Base-by-base conservation (phyloP, 53 echinoderm and acorn worm genomes). In the Stichopus horrens region DNA sequence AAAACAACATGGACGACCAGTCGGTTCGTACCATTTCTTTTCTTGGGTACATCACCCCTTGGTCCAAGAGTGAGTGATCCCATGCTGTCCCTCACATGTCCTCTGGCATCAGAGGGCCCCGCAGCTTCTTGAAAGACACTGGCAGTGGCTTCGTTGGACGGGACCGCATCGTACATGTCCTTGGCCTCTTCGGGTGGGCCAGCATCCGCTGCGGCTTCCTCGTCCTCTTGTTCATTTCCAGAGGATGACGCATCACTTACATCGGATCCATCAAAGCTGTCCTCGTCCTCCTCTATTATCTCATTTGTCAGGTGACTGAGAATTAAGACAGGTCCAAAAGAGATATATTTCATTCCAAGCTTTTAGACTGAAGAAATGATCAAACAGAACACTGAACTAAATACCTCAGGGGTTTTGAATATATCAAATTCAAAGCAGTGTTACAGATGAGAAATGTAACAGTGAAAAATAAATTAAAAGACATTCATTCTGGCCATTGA, bases 51-150 rank as follows among this genome's bases (percentile, higher is more conserved):
- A 20, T 83, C n/a, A 21, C 83, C 22, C 9, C 58, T 57, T 59
- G 83, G 83, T 20, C 83, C 83, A 11, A 83, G 23, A 23, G 58
- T 57, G 7, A 83, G 83, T n/a, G 83, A 83, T 57, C 21, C 59
- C 21, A 83, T 21, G 21, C 83, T 10, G 19, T 58, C 63, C 54
- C 63, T 23, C 8, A 83, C 83, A 22, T 57, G 83, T 63, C 83
- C 58, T 11, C 63, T 58, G 2, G 23, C 18, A 19, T 83, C 9
- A 14, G 83, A 16, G 20, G 83, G 16, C 20, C 59, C 83, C 0
- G 19, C 16, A 37, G 4, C 19, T 5, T 75, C 22, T 16, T 9
- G 75, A 5, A 5, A 57, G 9, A 60, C 16, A 16, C 19, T 4
- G 8, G 79, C 79, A 55, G 79, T 18, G 8, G 14, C 53, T 63